Evolutionary conservation across 1,140 invertebrate species (phyloP).

Genomic region (Drosophila sp.): DNA sequence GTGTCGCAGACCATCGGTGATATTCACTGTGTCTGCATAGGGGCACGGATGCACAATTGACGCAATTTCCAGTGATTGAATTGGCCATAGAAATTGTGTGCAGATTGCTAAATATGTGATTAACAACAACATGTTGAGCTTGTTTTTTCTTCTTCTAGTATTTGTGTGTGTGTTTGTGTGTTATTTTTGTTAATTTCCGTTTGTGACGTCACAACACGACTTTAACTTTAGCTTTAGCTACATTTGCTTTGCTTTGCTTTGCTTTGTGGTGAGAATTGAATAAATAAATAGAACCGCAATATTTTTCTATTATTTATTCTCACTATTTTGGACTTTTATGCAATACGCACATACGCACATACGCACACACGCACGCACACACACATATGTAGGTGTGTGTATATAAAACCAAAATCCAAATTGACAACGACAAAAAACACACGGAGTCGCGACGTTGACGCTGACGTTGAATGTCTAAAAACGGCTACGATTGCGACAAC

Average conservation of each 20-base stretch:
- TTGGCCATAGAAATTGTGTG: slow-evolving; percentile 7
- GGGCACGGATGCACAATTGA: slow-evolving; percentile 51
- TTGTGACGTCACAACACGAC: neutral
- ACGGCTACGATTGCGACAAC: slow-evolving; percentile 70
- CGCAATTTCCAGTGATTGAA: slow-evolving; percentile 25
- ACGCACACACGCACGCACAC: slow-evolving; percentile 12
- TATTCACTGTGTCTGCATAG: slow-evolving; percentile 68
- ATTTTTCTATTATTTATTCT: slow-evolving; percentile 26
- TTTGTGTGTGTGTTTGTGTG: neutral
- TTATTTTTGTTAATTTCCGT: neutral
- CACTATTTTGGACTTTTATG: slow-evolving; percentile 41
- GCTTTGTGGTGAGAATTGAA: slow-evolving; percentile 45
- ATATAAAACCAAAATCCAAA: slow-evolving; percentile 35
- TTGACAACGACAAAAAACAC: slow-evolving; percentile 28
- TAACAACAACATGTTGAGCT: too few relatives aligned
- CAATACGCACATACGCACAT: slow-evolving; percentile 29
- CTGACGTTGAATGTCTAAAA: slow-evolving; percentile 53
- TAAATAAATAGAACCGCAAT: slow-evolving; percentile 63
- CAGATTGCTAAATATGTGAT: slow-evolving; percentile 21
- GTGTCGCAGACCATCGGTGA: slow-evolving; percentile 65
- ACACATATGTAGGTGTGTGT: too few relatives aligned
- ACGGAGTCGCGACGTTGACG: slow-evolving; percentile 23
- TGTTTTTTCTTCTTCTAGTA: neutral
- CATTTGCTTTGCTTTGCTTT: neutral
- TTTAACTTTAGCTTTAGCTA: too few relatives aligned